Evolutionary conservation across 1,140 invertebrate species (phyloP), one percentile per base, ranked within the genome.

Genomic region (Geopemphigus sp.): DNA sequence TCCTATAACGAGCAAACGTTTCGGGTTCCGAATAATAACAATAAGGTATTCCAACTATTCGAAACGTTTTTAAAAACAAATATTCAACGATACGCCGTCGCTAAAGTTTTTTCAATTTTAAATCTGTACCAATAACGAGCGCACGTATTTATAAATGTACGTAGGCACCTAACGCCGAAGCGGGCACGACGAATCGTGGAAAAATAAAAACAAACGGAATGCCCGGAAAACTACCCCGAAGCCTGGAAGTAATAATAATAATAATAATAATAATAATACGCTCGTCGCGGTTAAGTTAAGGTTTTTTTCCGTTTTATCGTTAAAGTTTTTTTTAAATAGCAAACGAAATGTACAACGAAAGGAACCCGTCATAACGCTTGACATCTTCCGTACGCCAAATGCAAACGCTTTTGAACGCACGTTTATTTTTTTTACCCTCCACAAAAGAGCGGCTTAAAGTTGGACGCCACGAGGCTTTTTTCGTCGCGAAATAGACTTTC

Each of bases 291-390:
- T 68, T 68, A 68, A 68, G 45, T 68, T 47, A 14, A 45, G 3
- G 3, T 45, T 68, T 19, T 74, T 57, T 74, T 74, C 14, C 53
- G 29, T 59, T 59, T 74, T 74, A 74, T 57, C 72, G 39, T 74
- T 74, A 29, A 74, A 74, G 72, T 74, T 72, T 68, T 72, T 39
- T 39, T 39, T 57, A 54, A 74, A 74, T 74, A 39, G 47, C 29
- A 54, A 72, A 72, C 50, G 68, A 72, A 72, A 53, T 54, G 50
- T 39, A 57, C 72, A 59, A 12, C 54, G n/a, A 64, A 68, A 47
- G 32, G 15, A 45, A 11, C 5, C 14, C 64, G 54, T 74, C 72
- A 74, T 74, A 74, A 74, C 72, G 72, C 72, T 74, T 59, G 72
- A 59, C 72, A 57, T 57, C 72, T 45, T 29, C 54, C 72, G 50